phyloP scores from a whole-genome alignment of 2,113 vertebrate genomes.

The Clarias macrocephalus region DNA sequence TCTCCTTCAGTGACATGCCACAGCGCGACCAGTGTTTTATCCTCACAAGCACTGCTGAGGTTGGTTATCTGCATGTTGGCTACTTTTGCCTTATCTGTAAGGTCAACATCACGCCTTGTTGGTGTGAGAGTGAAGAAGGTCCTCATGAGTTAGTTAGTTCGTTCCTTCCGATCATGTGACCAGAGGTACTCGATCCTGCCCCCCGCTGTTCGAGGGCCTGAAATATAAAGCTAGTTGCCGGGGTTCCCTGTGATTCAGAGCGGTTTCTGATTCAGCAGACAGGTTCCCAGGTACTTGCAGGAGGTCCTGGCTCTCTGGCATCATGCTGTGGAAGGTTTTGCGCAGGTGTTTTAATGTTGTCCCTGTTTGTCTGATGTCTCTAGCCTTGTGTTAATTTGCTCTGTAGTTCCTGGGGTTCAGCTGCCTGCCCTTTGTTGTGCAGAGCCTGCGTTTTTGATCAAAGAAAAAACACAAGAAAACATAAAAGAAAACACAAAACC shows the following conservation, averaged over 20 bases:
- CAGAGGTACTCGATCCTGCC: not conserved
- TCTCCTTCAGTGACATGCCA: not conserved
- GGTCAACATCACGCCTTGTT: not conserved
- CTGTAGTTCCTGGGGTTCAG: not conserved
- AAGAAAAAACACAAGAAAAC: no score
- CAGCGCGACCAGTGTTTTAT: not conserved
- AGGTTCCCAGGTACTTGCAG: not conserved
- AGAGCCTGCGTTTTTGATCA: not conserved
- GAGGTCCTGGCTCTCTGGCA: no score
- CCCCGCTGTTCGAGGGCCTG: not conserved
- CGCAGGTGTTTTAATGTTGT: not conserved
- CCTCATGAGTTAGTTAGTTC: no score
- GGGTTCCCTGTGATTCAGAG: not conserved
- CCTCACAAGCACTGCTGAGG: not conserved
- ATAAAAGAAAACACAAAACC: no score
- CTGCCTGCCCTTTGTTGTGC: not conserved
- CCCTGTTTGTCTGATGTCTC: not conserved
- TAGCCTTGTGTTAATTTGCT: slow-evolving; percentile 8
- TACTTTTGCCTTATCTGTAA: not conserved
- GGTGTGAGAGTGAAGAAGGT: not conserved
- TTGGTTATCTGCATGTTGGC: not conserved
- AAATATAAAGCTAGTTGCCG: not conserved
- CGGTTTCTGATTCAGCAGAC: no score
- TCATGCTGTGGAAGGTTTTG: no score
- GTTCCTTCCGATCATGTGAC: no score